A percentile compares a stretch with the other conserved stretches of the same genome.
Evolutionary conservation across 2,797 vertebrate genomes (phyloP).

Genomic region (Epinephelus awoara): DNA sequence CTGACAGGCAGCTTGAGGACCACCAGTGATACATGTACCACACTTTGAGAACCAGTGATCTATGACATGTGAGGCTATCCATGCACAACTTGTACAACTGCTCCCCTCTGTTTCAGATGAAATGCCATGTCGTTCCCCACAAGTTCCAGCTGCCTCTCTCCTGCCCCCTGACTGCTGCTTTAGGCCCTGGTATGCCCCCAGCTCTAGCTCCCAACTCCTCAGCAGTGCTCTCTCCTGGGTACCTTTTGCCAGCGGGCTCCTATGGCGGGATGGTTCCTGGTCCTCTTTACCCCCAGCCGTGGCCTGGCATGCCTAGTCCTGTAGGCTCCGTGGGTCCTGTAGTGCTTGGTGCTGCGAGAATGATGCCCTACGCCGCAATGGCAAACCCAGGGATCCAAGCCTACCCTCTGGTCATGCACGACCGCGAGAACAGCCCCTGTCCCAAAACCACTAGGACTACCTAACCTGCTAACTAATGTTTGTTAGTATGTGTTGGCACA

Average conservation of each 20-base stretch:
- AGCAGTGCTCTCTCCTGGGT: constrained; percentile 77
- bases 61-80: constrained; percentile 26
- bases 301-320: constrained; percentile 78
- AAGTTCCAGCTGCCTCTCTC: constrained; percentile 85
- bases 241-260: constrained; percentile 80
- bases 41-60: not conserved
- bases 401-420: constrained; percentile 83
- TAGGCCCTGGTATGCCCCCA: constrained; percentile 81
- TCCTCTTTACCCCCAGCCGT: constrained; percentile 83
- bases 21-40: too few relatives aligned
- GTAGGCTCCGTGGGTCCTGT: constrained; percentile 70
- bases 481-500: constrained; percentile 41
- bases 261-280: constrained; percentile 80
- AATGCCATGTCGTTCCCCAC: constrained; percentile 76
- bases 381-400: constrained; percentile 79
- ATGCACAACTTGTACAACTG: constrained; percentile 44
- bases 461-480: constrained; percentile 71
- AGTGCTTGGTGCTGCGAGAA: constrained; percentile 73
- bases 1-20: too few relatives aligned
- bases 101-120: constrained; percentile 85
- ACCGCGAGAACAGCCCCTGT: constrained; percentile 74
- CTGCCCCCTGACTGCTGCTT: constrained; percentile 84
- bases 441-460: constrained; percentile 86
- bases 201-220: constrained; percentile 78
- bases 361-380: constrained; percentile 76